Conservation (phyloP, 2,113 vertebrate genomes). For the Pseudorasbora parva region DNA sequence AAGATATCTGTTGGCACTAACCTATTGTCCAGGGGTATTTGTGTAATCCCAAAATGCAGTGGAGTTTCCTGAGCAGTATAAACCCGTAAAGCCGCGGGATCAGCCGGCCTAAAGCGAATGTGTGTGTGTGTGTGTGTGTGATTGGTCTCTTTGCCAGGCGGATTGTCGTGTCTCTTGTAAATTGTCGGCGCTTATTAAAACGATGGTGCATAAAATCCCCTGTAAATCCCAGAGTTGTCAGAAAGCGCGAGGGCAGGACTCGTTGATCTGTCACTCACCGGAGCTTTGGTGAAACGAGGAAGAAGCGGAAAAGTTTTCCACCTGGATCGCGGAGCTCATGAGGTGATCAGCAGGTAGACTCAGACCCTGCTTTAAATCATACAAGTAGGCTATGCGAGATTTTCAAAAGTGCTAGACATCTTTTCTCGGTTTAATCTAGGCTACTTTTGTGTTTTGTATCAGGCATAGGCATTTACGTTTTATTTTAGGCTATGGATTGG, state of each 20-base stretch:
- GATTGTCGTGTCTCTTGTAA: constrained; percentile 65
- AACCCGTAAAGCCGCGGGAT: constrained; percentile 81
- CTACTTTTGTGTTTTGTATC: background rate
- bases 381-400: background rate
- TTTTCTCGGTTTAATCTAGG: background rate
- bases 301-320: background rate
- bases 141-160: constrained; percentile 53
- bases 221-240: constrained; percentile 68
- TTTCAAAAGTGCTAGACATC: background rate
- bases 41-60: constrained; percentile 87
- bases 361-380: background rate
- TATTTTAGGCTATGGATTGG: background rate
- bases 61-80: constrained; percentile 81
- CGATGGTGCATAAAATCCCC: constrained; percentile 74
- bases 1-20: constrained; percentile 79
- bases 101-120: constrained; percentile 63
- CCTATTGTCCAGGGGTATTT: constrained; percentile 76
- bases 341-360: background rate
- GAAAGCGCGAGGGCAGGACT: constrained; percentile 51
- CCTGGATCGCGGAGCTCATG: background rate
- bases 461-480: background rate
- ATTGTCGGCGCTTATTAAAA: constrained; percentile 72
- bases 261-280: constrained; percentile 38
- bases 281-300: constrained; percentile 6
- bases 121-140: constrained; percentile 22